A percentile compares a stretch with the other conserved stretches of the same genome.
phyloP scores from a whole-genome alignment of 2,113 vertebrate species.

The Motacilla tschutschensis region DNA sequence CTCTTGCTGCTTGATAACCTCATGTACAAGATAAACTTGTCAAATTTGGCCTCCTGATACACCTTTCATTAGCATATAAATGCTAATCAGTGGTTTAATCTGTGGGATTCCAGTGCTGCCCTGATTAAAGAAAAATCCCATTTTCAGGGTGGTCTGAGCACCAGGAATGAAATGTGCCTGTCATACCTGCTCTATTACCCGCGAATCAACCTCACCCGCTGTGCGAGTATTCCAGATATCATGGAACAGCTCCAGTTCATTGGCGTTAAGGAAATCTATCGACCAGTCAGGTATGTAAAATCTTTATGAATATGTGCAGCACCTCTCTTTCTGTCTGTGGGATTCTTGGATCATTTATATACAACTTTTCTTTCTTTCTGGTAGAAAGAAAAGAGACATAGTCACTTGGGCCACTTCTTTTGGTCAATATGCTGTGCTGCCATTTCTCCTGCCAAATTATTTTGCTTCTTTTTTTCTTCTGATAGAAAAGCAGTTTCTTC shows the following conservation, averaged over 20 bases:
- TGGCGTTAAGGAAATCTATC: conserved; percentile 86
- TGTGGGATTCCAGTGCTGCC: not conserved
- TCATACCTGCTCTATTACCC: conserved; percentile 88
- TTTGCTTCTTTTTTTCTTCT: not conserved
- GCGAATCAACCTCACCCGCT: conserved; percentile 84
- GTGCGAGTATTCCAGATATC: conserved; percentile 88
- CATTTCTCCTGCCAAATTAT: not conserved
- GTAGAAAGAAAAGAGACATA: not conserved
- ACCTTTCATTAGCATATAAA: not conserved
- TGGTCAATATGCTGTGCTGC: not conserved
- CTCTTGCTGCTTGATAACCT: not conserved
- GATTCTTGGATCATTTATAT: not conserved
- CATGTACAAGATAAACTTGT: not conserved
- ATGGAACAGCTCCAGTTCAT: conserved; percentile 87
- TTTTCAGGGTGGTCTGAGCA: conserved; percentile 85
- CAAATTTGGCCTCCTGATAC: not conserved
- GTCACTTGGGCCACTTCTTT: not conserved
- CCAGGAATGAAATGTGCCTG: conserved; percentile 89
- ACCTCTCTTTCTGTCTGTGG: not conserved
- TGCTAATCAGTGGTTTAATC: not conserved
- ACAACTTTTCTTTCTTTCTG: not conserved
- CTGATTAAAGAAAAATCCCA: conserved; percentile 16
- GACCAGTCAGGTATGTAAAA: conserved; percentile 79
- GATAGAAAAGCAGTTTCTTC: not conserved
- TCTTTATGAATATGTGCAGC: not conserved